Percentiles rank a stretch among this genome's conserved stretches.
These are phyloP conservation scores for Netelia virgata DNA, from an alignment of 2,888 invertebrate genomes.

Conservation along the genomic window DNA sequence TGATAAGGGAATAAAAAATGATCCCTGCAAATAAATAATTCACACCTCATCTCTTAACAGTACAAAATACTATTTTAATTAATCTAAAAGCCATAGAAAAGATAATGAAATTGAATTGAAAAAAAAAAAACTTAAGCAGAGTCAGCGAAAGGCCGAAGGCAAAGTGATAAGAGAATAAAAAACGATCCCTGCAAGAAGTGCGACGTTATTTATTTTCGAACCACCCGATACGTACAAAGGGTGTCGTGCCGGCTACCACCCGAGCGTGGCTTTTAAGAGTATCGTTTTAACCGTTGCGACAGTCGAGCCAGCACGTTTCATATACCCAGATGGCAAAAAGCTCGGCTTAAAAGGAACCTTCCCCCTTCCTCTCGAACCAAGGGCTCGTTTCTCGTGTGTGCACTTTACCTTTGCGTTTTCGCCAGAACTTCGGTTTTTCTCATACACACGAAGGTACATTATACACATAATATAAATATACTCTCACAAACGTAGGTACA, in stretches of 20 bases:
- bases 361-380: background rate
- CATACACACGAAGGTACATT: background rate
- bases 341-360: constrained; percentile 52
- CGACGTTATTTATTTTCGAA: background rate
- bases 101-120: no score
- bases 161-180: no score
- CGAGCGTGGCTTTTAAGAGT: constrained; percentile 39
- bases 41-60: no score
- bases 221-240: background rate
- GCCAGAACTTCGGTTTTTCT: constrained; percentile 24
- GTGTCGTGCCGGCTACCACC: constrained; percentile 27
- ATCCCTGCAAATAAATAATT: no score
- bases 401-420: constrained; percentile 18
- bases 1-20: no score
- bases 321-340: constrained; percentile 54
- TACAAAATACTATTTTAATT: no score
- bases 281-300: constrained; percentile 50
- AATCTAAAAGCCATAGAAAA: no score
- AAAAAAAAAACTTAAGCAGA: no score
- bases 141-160: no score
- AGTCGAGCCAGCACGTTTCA: constrained; percentile 47
- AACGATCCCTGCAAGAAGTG: background rate
- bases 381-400: constrained; percentile 1
- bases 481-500: background rate
- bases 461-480: background rate